Conservation (phyloP, 2,797 vertebrate species). For the Parotocinclus haroldoi region DNA sequence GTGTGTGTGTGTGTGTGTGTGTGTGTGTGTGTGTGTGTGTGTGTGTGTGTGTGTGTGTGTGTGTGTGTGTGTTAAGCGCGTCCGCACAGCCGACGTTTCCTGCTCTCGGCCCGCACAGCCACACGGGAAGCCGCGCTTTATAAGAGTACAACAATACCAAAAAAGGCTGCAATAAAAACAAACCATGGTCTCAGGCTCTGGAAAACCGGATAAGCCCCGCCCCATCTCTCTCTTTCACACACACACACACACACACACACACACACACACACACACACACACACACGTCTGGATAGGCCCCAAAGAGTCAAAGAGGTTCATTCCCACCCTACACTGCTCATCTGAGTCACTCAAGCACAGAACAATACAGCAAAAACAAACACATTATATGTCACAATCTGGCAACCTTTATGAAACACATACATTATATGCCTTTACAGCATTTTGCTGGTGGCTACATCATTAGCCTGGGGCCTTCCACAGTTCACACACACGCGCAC, state of each 20-base stretch:
- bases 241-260: too few relatives aligned
- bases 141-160: slow-evolving; percentile 67
- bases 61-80: slow-evolving; percentile 38
- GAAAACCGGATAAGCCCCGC: slow-evolving; percentile 26
- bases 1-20: slow-evolving; percentile 32
- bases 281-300: neutral
- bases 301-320: slow-evolving; percentile 5
- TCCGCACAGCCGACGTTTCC: slow-evolving; percentile 66
- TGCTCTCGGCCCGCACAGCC: slow-evolving; percentile 56
- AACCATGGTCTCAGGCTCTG: slow-evolving; percentile 59
- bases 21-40: slow-evolving; percentile 23
- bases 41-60: slow-evolving; percentile 46
- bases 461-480: too few relatives aligned
- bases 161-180: slow-evolving; percentile 63
- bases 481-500: slow-evolving; percentile 8
- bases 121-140: slow-evolving; percentile 61
- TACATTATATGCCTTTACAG: too few relatives aligned
- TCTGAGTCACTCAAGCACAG: neutral
- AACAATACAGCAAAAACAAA: slow-evolving; percentile 5
- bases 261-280: neutral
- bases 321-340: slow-evolving; percentile 13
- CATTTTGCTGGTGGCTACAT: too few relatives aligned
- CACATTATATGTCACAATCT: neutral
- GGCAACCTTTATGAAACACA: neutral
- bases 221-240: too few relatives aligned